phyloP scores from a whole-genome alignment of 2,888 invertebrate genomes.

The Trisateles emortualis region DNA sequence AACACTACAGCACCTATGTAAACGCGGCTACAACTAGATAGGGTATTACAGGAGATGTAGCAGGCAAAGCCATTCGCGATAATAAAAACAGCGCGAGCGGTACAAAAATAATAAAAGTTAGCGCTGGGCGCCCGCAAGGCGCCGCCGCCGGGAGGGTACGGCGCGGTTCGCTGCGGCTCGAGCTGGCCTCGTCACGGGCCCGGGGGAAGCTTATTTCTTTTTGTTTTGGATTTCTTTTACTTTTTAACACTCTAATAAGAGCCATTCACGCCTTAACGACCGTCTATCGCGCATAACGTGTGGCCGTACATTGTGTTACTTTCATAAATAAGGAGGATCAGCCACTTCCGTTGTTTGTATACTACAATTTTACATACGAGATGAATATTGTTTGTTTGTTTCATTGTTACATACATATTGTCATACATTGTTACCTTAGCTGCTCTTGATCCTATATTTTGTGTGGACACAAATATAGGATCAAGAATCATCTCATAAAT shows the following conservation, averaged over 20 bases:
- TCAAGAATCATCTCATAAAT: too few relatives aligned
- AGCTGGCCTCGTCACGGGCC: constrained; percentile 62
- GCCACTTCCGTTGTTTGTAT: background rate
- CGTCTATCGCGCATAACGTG: constrained; percentile 6
- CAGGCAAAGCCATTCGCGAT: constrained; percentile 66
- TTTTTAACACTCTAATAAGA: constrained; percentile 62
- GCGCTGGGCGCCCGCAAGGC: constrained; percentile 70
- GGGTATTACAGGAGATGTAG: constrained; percentile 54
- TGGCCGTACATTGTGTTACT: constrained; percentile 1
- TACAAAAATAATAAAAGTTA: constrained; percentile 82
- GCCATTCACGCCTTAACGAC: constrained; percentile 36
- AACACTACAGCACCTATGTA: constrained; percentile 26
- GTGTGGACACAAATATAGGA: too few relatives aligned
- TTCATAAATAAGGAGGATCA: background rate
- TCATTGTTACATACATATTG: background rate
- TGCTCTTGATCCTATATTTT: too few relatives aligned
- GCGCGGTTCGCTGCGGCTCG: constrained; percentile 48
- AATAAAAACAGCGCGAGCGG: constrained; percentile 73
- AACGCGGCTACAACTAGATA: constrained; percentile 44
- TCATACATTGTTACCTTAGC: too few relatives aligned
- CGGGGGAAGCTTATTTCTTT: constrained; percentile 61
- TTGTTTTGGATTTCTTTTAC: constrained; percentile 63
- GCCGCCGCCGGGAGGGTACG: constrained; percentile 55
- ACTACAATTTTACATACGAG: background rate
- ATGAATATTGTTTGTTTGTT: background rate